A percentile compares a stretch with the other conserved stretches of the same genome.
phyloP scores from a whole-genome alignment of 2,797 vertebrate genomes.

The Ctenopoma multispine region DNA sequence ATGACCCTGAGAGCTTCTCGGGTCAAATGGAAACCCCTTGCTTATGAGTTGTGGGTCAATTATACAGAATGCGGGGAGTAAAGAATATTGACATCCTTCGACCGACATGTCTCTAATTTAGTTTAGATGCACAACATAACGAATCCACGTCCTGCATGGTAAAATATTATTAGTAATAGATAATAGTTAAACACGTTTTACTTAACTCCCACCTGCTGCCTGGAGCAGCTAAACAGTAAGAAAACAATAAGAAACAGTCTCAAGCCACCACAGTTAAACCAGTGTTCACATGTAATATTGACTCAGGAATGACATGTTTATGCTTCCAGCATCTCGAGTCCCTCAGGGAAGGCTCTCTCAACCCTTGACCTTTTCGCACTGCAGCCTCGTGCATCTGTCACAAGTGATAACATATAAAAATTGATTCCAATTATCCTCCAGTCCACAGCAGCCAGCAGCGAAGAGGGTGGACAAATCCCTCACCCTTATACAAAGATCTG shows the following conservation, averaged over 20 bases:
- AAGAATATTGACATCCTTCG: slow-evolving; percentile 49
- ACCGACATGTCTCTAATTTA: slow-evolving; percentile 37
- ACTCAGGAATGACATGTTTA: slow-evolving; percentile 58
- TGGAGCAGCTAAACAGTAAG: not conserved
- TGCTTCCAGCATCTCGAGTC: slow-evolving; percentile 33
- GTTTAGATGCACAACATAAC: slow-evolving; percentile 11
- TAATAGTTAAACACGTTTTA: not conserved
- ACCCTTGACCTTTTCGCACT: slow-evolving; percentile 70
- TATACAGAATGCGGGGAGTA: slow-evolving; percentile 27
- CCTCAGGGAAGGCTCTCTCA: slow-evolving; percentile 18
- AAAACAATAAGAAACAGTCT: slow-evolving; percentile 14
- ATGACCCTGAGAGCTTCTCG: slow-evolving; percentile 17
- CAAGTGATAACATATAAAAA: slow-evolving; percentile 60
- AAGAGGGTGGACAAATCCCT: slow-evolving; percentile 27
- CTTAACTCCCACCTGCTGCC: slow-evolving; percentile 6
- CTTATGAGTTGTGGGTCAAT: slow-evolving; percentile 48
- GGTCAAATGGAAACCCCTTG: slow-evolving; percentile 45
- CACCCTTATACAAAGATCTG: not conserved
- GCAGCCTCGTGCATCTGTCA: slow-evolving; percentile 61
- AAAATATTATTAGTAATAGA: not conserved
- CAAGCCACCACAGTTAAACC: slow-evolving; percentile 6
- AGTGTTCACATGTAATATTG: slow-evolving; percentile 40
- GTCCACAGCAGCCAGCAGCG: slow-evolving; percentile 29
- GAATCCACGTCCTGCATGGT: not conserved
- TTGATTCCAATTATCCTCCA: slow-evolving; percentile 66